phyloP scores from a whole-genome alignment of 2,113 vertebrate species.

The Pteronura brasiliensis region DNA sequence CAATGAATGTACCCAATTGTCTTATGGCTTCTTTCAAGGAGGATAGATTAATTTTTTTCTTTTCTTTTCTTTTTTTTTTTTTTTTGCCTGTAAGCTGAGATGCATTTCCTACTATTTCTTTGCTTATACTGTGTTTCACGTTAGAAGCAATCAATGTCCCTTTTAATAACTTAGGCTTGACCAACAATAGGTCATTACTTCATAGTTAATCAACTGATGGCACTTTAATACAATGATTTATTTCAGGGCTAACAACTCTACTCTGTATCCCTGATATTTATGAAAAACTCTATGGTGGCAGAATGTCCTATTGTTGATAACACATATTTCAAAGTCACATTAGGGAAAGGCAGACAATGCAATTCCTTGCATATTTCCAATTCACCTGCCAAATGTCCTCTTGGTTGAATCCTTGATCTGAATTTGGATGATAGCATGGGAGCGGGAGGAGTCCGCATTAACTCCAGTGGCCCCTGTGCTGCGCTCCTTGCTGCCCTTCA shows the following conservation, averaged over 20 bases:
- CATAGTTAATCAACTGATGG: constrained; percentile 67
- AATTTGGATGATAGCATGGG: constrained; percentile 94
- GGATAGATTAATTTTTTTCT: constrained; percentile 60
- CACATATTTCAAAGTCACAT: constrained; percentile 60
- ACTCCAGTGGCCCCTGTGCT: constrained; percentile 91
- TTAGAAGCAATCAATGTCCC: constrained; percentile 73
- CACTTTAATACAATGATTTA: constrained; percentile 71
- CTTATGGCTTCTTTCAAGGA: constrained; percentile 65
- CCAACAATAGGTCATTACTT: constrained; percentile 78
- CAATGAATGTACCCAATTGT: constrained; percentile 66
- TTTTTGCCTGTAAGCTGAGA: constrained; percentile 46
- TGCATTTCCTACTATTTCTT: constrained; percentile 50
- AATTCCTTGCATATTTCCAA: neutral
- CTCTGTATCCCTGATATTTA: constrained; percentile 43
- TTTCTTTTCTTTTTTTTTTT: neutral
- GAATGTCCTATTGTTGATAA: constrained; percentile 41
- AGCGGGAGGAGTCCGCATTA: constrained; percentile 92
- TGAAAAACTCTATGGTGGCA: constrained; percentile 25
- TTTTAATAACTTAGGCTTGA: constrained; percentile 73
- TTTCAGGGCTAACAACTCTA: constrained; percentile 64
- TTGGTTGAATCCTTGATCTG: constrained; percentile 88
- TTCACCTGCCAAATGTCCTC: constrained; percentile 88
- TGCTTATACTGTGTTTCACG: constrained; percentile 62
- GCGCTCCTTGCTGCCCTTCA: constrained; percentile 89
- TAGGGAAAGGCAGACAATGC: constrained; percentile 52